Percentiles rank a stretch among this genome's conserved stretches.
Conservation (phyloP, 2,797 vertebrate species). For the Gallinago solitaria region DNA sequence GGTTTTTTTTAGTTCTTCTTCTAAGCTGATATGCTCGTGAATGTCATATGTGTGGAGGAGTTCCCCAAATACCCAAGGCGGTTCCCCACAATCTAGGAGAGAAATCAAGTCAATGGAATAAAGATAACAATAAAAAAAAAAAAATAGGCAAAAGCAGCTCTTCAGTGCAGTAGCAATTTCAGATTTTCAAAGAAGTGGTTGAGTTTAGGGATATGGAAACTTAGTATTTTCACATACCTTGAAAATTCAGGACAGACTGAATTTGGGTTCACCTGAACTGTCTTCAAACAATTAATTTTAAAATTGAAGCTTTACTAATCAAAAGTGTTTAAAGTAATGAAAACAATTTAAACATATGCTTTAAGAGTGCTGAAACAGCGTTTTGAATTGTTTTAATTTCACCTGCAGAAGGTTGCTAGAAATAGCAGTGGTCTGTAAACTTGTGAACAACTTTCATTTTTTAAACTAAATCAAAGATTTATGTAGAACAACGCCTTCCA, state of each 20-base stretch:
- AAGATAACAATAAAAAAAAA: not conserved
- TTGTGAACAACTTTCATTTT: not conserved
- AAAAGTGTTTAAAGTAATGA: not conserved
- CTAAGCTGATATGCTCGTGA: not conserved
- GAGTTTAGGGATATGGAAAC: not conserved
- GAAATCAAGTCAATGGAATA: not conserved
- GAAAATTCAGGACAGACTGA: not conserved
- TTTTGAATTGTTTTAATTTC: not conserved
- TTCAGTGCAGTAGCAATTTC: not conserved
- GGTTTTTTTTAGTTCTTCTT: not conserved
- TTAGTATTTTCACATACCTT: not conserved
- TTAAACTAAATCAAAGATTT: not conserved
- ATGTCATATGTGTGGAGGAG: not conserved
- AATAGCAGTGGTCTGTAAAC: not conserved
- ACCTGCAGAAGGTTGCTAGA: not conserved
- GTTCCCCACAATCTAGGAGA: not conserved
- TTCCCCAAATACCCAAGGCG: not conserved
- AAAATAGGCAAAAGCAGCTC: not conserved
- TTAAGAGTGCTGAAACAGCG: not conserved
- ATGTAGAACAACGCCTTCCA: not conserved
- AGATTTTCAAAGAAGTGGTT: not conserved
- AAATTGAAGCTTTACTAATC: not conserved
- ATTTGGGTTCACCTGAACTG: not conserved
- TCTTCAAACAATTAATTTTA: not conserved
- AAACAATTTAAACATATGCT: not conserved